Conservation (phyloP, 2,888 invertebrate genomes). For the Spilarctia lutea region DNA sequence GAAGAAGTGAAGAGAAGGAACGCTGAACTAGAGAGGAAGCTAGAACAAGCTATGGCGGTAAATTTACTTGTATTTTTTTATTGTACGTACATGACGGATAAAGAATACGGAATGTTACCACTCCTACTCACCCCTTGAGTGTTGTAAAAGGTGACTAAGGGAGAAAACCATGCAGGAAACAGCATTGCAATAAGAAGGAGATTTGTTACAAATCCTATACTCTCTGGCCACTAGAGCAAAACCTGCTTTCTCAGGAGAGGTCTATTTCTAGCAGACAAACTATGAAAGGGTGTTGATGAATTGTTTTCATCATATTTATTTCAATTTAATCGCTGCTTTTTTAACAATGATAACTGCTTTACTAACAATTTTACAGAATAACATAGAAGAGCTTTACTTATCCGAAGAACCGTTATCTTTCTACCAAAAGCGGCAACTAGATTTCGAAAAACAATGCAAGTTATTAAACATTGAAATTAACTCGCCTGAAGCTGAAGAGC, state of each 20-base stretch:
- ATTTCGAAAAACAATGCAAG: conserved; percentile 83
- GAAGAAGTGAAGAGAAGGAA: conserved; percentile 94
- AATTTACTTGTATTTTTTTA: conserved; percentile 29
- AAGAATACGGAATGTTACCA: too few relatives aligned
- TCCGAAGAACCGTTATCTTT: conserved; percentile 81
- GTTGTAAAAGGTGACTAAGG: too few relatives aligned
- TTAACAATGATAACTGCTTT: conserved; percentile 30
- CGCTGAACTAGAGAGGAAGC: conserved; percentile 91
- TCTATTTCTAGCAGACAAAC: too few relatives aligned
- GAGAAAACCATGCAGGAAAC: too few relatives aligned
- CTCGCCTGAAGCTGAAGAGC: conserved; percentile 73
- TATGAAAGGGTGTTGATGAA: too few relatives aligned
- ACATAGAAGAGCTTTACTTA: conserved; percentile 65
- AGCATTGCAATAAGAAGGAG: too few relatives aligned
- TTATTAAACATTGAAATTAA: conserved; percentile 77
- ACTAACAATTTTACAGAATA: conserved; percentile 68
- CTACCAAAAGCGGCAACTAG: conserved; percentile 80
- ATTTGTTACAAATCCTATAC: too few relatives aligned
- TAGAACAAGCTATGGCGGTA: conserved; percentile 89
- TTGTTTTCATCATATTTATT: not conserved
- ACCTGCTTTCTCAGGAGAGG: too few relatives aligned
- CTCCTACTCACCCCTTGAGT: too few relatives aligned
- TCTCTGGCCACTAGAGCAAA: too few relatives aligned
- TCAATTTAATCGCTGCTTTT: not conserved
- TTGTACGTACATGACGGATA: too few relatives aligned